Evolutionary conservation across 2,797 vertebrate species (phyloP).

Genomic region (Clangula hyemalis): DNA sequence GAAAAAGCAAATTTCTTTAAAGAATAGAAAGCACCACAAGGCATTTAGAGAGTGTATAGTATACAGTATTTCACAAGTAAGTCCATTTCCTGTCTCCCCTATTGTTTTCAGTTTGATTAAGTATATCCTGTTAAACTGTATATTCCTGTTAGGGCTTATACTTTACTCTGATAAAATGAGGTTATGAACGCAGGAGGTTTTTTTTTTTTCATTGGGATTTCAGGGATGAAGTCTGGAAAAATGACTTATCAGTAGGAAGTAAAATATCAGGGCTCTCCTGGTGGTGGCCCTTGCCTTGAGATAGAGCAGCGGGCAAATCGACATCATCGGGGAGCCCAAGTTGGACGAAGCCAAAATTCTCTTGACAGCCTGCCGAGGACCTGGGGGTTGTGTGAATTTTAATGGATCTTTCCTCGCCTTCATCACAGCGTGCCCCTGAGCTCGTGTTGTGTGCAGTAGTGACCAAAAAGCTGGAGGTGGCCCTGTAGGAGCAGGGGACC

Average conservation of each 20-base stretch:
- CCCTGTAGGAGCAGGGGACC: background rate
- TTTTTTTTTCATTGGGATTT: background rate
- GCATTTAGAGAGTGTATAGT: slow-evolving; percentile 78
- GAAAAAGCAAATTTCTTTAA: slow-evolving; percentile 63
- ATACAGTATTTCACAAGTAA: slow-evolving; percentile 80
- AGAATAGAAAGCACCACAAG: slow-evolving; percentile 47
- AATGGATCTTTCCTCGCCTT: background rate
- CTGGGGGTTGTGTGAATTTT: background rate
- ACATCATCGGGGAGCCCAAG: background rate
- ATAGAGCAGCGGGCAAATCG: fast-evolving
- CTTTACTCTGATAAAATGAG: slow-evolving; percentile 73
- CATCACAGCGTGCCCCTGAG: background rate
- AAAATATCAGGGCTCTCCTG: fast-evolving
- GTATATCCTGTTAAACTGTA: slow-evolving; percentile 84
- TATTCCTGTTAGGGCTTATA: slow-evolving; percentile 81
- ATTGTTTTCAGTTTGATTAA: slow-evolving; percentile 86
- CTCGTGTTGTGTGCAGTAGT: background rate
- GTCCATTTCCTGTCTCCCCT: slow-evolving; percentile 80
- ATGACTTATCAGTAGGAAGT: background rate
- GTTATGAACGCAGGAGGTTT: background rate
- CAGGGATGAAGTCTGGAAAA: slow-evolving; percentile 16
- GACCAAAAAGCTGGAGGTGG: background rate
- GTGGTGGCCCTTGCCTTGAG: background rate
- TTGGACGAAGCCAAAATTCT: background rate
- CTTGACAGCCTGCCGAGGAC: background rate